Conservation (phyloP, 2,797 vertebrate species). For the Leptodactylus fallax region DNA sequence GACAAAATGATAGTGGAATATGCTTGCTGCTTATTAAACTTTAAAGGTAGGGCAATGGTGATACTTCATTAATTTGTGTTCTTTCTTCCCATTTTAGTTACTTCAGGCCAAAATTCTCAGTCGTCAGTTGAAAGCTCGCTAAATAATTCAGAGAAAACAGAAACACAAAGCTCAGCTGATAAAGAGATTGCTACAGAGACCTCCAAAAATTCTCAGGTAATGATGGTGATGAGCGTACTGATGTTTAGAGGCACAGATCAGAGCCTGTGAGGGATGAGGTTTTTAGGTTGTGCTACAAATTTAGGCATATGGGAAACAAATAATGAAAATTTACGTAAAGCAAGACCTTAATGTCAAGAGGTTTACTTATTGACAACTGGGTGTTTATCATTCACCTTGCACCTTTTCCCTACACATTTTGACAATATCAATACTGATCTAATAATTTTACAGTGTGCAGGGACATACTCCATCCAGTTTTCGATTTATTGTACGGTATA, state of each 20-base stretch:
- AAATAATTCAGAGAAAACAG: constrained; percentile 87
- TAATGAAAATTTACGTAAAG: not conserved
- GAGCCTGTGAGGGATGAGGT: not conserved
- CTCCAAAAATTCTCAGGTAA: constrained; percentile 92
- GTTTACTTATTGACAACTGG: no score
- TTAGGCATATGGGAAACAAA: not conserved
- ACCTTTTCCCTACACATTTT: no score
- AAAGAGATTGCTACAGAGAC: constrained; percentile 84
- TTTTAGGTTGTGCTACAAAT: not conserved
- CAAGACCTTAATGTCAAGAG: no score
- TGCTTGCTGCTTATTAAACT: no score
- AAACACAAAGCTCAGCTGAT: constrained; percentile 84
- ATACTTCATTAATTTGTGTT: not conserved
- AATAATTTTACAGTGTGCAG: no score
- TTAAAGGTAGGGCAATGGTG: no score
- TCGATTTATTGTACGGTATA: no score
- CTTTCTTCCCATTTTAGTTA: constrained; percentile 68
- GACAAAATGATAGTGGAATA: no score
- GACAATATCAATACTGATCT: no score
- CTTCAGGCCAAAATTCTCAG: constrained; percentile 84
- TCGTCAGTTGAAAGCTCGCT: constrained; percentile 86
- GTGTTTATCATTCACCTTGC: no score
- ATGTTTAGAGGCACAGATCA: not conserved
- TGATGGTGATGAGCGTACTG: not conserved
- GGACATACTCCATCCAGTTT: no score